A percentile compares a stretch with the other conserved stretches of the same genome.
phyloP scores from a whole-genome alignment of 2,113 vertebrate species.

The Bathybates hornii region DNA sequence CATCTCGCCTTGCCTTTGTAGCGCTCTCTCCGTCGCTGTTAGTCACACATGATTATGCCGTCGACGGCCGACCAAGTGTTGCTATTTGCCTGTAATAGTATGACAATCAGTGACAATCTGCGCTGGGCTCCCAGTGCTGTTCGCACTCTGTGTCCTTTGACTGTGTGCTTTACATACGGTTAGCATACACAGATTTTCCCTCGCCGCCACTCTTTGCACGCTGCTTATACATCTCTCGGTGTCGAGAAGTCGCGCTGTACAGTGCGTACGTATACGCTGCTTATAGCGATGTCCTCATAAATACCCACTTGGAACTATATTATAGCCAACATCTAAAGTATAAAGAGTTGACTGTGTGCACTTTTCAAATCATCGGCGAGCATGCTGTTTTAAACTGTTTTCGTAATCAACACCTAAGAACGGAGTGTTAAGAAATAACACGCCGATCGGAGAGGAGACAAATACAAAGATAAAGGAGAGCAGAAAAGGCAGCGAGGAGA shows the following conservation, averaged over 20 bases:
- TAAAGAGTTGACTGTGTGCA: constrained; percentile 23
- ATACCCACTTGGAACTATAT: constrained; percentile 8
- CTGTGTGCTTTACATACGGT: constrained; percentile 62
- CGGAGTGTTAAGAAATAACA: neutral
- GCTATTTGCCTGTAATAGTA: constrained; percentile 74
- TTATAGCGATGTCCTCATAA: constrained; percentile 1
- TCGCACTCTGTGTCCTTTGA: constrained; percentile 31
- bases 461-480: neutral
- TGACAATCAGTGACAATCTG: constrained; percentile 71
- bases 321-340: neutral
- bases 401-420: neutral
- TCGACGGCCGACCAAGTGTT: constrained; percentile 65
- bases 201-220: neutral
- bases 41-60: constrained; percentile 72
- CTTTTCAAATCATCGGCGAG: constrained; percentile 17
- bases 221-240: neutral
- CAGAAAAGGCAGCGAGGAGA: neutral
- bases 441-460: neutral
- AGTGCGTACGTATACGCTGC: neutral
- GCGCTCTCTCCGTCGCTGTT: constrained; percentile 57
- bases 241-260: neutral
- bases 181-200: constrained; percentile 13
- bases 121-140: constrained; percentile 39
- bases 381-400: constrained; percentile 11
- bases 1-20: constrained; percentile 54